Conservation (phyloP, 1,140 invertebrate species). For the Tenebrio molitor region DNA sequence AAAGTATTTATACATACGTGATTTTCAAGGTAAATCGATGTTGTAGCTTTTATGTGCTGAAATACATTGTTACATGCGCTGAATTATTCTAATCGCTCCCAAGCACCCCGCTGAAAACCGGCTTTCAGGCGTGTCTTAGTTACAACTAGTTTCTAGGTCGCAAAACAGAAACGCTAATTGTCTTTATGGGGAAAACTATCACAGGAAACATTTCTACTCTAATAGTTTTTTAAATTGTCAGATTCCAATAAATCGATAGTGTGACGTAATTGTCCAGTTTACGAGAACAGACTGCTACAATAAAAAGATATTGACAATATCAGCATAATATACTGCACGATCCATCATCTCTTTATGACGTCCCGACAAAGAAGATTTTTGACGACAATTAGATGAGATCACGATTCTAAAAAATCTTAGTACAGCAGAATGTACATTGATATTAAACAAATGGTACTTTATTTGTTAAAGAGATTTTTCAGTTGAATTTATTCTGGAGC, state of each 20-base stretch:
- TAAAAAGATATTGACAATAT: constrained; percentile 8
- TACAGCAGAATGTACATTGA: too few species aligned
- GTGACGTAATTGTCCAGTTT: constrained; percentile 15
- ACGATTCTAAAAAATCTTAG: too few species aligned
- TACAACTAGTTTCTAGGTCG: too few species aligned
- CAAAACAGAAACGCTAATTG: too few species aligned
- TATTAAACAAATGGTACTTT: too few species aligned
- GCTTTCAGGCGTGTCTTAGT: constrained; percentile 22
- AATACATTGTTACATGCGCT: constrained; percentile 17
- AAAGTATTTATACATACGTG: constrained; percentile 17
- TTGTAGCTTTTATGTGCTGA: constrained; percentile 6
- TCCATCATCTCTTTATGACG: constrained; percentile 6
- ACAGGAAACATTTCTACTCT: neutral
- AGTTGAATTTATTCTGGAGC: too few species aligned
- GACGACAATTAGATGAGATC: too few species aligned
- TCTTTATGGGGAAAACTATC: neutral
- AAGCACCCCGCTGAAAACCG: constrained; percentile 20
- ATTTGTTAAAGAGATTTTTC: too few species aligned
- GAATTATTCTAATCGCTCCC: constrained; percentile 6
- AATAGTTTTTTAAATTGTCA: neutral
- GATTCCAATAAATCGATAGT: constrained; percentile 7
- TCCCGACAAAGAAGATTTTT: too few species aligned
- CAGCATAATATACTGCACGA: neutral
- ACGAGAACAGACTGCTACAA: constrained; percentile 2
- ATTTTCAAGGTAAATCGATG: constrained; percentile 29